phyloP scores from a whole-genome alignment of 2,888 invertebrate species.

The Chalcis sispes region DNA sequence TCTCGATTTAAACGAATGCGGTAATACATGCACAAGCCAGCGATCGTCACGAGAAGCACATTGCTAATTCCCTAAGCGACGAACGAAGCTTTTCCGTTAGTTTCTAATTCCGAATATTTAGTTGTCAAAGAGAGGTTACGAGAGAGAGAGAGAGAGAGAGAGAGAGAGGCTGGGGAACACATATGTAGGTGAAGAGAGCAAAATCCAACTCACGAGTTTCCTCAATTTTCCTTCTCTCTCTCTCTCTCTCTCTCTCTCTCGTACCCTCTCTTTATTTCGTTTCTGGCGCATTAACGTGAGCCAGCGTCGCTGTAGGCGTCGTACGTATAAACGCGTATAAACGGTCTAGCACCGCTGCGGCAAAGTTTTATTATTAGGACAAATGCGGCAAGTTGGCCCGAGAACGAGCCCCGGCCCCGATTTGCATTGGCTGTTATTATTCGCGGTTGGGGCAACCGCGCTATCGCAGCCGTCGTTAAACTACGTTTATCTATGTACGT shows the following conservation, averaged over 20 bases:
- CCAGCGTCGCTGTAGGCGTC: not conserved
- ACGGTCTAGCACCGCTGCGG: too few relatives aligned
- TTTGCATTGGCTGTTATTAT: slow-evolving; percentile 28
- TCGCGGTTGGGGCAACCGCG: too few relatives aligned
- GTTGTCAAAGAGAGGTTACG: not conserved
- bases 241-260: too few relatives aligned
- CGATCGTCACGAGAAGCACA: slow-evolving; percentile 24
- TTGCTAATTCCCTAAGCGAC: slow-evolving; percentile 8
- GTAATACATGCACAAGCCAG: too few relatives aligned
- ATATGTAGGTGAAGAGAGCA: too few relatives aligned
- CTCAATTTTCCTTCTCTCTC: too few relatives aligned
- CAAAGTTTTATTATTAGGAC: slow-evolving; percentile 45
- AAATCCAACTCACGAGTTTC: too few relatives aligned
- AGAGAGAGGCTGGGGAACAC: too few relatives aligned
- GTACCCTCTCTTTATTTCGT: not conserved
- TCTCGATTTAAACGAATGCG: too few relatives aligned
- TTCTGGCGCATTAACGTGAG: slow-evolving; percentile 7
- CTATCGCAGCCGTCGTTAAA: too few relatives aligned
- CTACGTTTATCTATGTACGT: too few relatives aligned
- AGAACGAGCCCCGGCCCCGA: slow-evolving; percentile 16
- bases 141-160: too few relatives aligned
- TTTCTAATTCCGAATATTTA: slow-evolving; percentile 37
- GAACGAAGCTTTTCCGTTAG: not conserved
- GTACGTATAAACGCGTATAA: not conserved
- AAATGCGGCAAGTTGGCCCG: slow-evolving; percentile 43